Percentiles rank a stretch among this genome's conserved stretches.
Conservation (phyloP, 53 echinoderm and acorn worm species). For the Echinarachnius parma region DNA sequence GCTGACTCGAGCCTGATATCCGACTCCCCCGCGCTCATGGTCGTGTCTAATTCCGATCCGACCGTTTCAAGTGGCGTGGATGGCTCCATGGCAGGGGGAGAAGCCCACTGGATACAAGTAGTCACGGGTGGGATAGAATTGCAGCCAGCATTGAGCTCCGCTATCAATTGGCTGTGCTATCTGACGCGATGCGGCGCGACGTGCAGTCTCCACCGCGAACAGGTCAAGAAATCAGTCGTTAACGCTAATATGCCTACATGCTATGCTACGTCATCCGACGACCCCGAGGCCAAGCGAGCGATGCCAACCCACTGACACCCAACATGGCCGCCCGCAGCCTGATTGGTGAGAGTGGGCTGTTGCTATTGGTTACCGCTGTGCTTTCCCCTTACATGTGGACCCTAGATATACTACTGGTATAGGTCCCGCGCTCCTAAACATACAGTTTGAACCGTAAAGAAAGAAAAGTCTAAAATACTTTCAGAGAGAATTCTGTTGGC, state of each 20-base stretch:
- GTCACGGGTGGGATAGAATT: conserved; percentile 34
- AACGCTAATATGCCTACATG: neutral
- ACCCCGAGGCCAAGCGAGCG: conserved; percentile 41
- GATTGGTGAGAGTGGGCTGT: conserved; percentile 30
- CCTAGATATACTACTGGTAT: too few relatives aligned
- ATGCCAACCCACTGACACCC: conserved; percentile 45
- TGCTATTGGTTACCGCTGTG: conserved; percentile 43
- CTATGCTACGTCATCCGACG: conserved; percentile 11
- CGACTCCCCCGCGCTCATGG: conserved; percentile 47
- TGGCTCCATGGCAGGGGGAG: conserved; percentile 23
- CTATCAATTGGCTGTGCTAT: too few relatives aligned
- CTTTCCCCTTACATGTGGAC: conserved; percentile 16
- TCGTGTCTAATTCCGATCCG: conserved; percentile 49
- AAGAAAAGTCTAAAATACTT: too few relatives aligned
- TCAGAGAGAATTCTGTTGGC: too few relatives aligned
- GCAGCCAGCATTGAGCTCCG: conserved; percentile 34
- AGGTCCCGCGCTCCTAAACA: too few relatives aligned
- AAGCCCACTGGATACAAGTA: conserved; percentile 19
- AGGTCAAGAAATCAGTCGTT: conserved; percentile 24
- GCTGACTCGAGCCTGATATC: conserved; percentile 41
- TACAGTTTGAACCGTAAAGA: too few relatives aligned
- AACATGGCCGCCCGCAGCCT: conserved; percentile 38
- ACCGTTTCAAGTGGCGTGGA: conserved; percentile 46
- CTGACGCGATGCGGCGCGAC: conserved; percentile 17
- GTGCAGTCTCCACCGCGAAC: conserved; percentile 11